Conservation (phyloP, 2,797 vertebrate species). For the Intellagama lesueurii region DNA sequence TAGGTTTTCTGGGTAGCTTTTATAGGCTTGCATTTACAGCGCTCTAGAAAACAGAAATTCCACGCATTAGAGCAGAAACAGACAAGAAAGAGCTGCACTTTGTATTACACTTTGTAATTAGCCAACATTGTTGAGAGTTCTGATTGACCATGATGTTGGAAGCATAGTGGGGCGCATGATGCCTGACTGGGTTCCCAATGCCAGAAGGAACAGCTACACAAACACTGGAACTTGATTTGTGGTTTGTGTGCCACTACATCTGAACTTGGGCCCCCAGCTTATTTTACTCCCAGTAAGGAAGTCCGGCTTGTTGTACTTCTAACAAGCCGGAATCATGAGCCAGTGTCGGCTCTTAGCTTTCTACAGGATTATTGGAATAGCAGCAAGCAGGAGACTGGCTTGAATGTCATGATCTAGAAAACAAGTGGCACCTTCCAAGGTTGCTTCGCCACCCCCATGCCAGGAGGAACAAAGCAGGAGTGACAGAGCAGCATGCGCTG, state of each 20-base stretch:
- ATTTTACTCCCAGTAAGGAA: too few species aligned
- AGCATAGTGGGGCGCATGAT: background rate
- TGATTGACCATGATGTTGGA: background rate
- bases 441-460: background rate
- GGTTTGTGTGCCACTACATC: background rate
- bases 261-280: background rate
- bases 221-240: background rate
- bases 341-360: background rate
- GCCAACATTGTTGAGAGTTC: background rate
- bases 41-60: slow-evolving; percentile 81
- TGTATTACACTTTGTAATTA: background rate
- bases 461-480: background rate
- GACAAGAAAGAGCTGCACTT: background rate
- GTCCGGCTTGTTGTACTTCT: background rate
- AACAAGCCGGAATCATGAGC: background rate
- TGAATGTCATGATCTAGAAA: background rate
- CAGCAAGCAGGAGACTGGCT: background rate
- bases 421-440: background rate
- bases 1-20: slow-evolving; percentile 89
- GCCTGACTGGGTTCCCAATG: background rate
- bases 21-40: slow-evolving; percentile 89
- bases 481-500: background rate
- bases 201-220: background rate
- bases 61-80: slow-evolving; percentile 37
- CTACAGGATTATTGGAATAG: background rate